Evolutionary conservation across 2,888 invertebrate species (phyloP).

Genomic region (Drosophila niveifrons): DNA sequence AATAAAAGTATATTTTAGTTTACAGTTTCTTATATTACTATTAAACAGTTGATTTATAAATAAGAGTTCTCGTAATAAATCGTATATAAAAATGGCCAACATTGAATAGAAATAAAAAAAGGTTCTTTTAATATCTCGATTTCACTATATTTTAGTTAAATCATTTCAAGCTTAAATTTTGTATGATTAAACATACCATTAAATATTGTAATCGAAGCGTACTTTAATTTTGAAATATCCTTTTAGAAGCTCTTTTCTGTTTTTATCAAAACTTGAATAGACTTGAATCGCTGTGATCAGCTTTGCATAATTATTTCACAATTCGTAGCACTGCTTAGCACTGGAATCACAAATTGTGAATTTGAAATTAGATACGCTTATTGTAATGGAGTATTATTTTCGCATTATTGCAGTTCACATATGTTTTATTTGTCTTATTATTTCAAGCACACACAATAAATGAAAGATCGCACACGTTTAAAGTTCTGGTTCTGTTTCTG

Average conservation of each 20-base stretch:
- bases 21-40: too few species aligned
- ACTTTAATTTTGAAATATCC: constrained; percentile 13
- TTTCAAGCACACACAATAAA: constrained; percentile 15
- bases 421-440: constrained; percentile 23
- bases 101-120: too few species aligned
- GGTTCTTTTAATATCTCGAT: too few species aligned
- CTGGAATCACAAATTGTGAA: constrained; percentile 47
- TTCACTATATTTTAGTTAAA: too few species aligned
- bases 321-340: constrained; percentile 25
- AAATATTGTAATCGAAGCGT: background rate
- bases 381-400: constrained; percentile 1
- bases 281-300: constrained; percentile 7
- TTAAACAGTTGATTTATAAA: too few species aligned
- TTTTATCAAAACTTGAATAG: background rate
- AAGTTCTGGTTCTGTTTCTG: constrained; percentile 4
- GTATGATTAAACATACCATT: constrained; percentile 40
- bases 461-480: constrained; percentile 19
- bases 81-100: too few species aligned
- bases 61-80: too few species aligned
- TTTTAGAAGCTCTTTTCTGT: background rate
- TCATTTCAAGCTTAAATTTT: too few species aligned
- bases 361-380: constrained; percentile 36
- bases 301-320: constrained; percentile 21
- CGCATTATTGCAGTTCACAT: constrained; percentile 38
- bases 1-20: too few species aligned